Evolutionary conservation across 2,113 vertebrate species (phyloP).

Genomic region (Sterna hirundo): DNA sequence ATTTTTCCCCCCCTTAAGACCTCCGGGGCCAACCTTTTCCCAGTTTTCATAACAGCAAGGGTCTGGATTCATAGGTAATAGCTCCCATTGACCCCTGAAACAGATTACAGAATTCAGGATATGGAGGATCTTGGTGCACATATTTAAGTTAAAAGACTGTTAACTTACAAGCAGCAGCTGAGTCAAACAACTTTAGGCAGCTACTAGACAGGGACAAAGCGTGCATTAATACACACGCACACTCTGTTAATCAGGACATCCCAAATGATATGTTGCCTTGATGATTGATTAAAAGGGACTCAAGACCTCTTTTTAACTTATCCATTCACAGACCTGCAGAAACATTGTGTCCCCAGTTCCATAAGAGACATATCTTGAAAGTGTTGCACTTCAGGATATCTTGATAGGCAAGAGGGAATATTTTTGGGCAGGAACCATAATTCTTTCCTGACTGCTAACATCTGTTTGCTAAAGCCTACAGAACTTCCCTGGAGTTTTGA

Average conservation of each 20-base stretch:
- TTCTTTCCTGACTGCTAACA: constrained; percentile 76
- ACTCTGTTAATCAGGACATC: neutral
- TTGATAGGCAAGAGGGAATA: constrained; percentile 72
- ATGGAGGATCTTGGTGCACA: neutral
- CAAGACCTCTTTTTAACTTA: neutral
- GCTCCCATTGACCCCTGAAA: neutral
- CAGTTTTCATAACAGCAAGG: neutral
- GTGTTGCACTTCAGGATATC: constrained; percentile 1
- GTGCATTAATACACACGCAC: neutral
- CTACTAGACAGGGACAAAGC: neutral
- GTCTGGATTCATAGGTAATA: neutral
- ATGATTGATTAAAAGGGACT: neutral
- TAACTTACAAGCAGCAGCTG: neutral
- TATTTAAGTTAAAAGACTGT: neutral
- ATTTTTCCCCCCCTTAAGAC: neutral
- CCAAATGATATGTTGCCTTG: neutral
- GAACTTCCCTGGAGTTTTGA: constrained; percentile 72
- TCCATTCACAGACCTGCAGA: neutral
- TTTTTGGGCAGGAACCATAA: constrained; percentile 66
- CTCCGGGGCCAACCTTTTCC: neutral
- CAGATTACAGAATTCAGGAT: neutral
- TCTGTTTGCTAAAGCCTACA: constrained; percentile 77
- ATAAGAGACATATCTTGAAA: neutral
- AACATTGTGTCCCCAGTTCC: neutral
- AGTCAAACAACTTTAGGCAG: neutral